phyloP scores from a whole-genome alignment of 2,797 vertebrate genomes.

The Zalophus californianus region DNA sequence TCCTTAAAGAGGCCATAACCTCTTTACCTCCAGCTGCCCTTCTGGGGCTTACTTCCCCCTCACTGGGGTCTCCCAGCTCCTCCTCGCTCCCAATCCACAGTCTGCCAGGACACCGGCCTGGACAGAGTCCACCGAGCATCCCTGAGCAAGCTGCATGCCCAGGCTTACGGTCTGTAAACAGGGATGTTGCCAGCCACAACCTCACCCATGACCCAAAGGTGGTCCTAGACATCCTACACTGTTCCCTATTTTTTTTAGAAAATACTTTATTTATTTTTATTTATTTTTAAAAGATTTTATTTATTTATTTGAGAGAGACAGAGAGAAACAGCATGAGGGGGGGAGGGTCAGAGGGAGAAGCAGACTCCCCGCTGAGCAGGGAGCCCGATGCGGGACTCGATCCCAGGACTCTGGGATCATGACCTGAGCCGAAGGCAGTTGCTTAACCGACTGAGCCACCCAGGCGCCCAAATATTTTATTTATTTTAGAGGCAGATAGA shows the following conservation, averaged over 20 bases:
- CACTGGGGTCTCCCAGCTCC: background rate
- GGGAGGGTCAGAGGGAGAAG: background rate
- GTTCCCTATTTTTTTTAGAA: background rate
- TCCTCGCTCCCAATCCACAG: no score
- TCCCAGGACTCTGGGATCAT: no score
- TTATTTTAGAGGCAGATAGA: background rate
- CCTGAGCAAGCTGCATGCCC: background rate
- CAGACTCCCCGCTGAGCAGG: no score
- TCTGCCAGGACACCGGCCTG: no score
- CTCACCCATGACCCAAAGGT: background rate
- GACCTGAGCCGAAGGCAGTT: no score
- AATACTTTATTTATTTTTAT: background rate
- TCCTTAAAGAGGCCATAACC: background rate
- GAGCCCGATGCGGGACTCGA: no score
- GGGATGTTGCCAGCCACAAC: rapidly evolving
- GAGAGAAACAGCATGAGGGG: background rate
- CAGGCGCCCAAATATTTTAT: background rate
- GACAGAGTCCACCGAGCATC: background rate
- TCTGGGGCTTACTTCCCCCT: background rate
- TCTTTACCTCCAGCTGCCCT: background rate
- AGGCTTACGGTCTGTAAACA: rapidly evolving
- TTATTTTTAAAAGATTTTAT: background rate
- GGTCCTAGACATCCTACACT: no score
- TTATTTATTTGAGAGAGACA: background rate
- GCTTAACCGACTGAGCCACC: no score